A percentile compares a stretch with the other conserved stretches of the same genome.
Conservation (phyloP, 2,888 invertebrate species). For the Agonopterix alstromeriana region DNA sequence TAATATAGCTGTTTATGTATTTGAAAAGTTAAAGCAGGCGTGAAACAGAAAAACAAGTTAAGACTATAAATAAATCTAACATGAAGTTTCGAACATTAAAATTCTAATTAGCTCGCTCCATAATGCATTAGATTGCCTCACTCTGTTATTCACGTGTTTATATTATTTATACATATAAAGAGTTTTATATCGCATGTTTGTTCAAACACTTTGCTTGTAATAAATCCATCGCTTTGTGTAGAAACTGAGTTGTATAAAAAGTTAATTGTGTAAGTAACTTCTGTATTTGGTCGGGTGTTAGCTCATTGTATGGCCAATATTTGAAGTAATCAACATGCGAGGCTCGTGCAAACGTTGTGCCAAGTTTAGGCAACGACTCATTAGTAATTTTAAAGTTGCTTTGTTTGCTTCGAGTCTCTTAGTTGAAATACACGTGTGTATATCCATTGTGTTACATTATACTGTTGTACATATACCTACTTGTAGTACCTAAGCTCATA, state of each 20-base stretch:
- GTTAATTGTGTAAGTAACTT: slow-evolving; percentile 6
- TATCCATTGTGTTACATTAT: slow-evolving; percentile 23
- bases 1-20: not conserved
- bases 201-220: slow-evolving; percentile 3
- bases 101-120: slow-evolving; percentile 30
- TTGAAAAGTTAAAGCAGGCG: too few species aligned
- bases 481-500: not conserved
- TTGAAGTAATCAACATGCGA: slow-evolving; percentile 48
- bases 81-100: slow-evolving; percentile 8
- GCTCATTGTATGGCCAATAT: slow-evolving; percentile 30
- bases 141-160: slow-evolving; percentile 16
- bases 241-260: slow-evolving; percentile 1
- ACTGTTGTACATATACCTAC: not conserved
- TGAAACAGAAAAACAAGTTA: slow-evolving; percentile 9
- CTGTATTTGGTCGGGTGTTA: slow-evolving; percentile 15
- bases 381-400: slow-evolving; percentile 62
- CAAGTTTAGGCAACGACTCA: slow-evolving; percentile 57
- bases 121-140: slow-evolving; percentile 33
- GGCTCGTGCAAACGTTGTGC: slow-evolving; percentile 38
- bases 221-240: slow-evolving; percentile 1
- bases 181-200: slow-evolving; percentile 5
- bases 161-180: slow-evolving; percentile 6
- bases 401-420: slow-evolving; percentile 45
- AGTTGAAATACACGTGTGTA: slow-evolving; percentile 27
- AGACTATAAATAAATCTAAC: not conserved